Percentiles rank a stretch among this genome's conserved stretches.
These are phyloP conservation scores for Ictalurus furcatus DNA, from an alignment of 2,113 vertebrate species.

Conservation along the genomic window DNA sequence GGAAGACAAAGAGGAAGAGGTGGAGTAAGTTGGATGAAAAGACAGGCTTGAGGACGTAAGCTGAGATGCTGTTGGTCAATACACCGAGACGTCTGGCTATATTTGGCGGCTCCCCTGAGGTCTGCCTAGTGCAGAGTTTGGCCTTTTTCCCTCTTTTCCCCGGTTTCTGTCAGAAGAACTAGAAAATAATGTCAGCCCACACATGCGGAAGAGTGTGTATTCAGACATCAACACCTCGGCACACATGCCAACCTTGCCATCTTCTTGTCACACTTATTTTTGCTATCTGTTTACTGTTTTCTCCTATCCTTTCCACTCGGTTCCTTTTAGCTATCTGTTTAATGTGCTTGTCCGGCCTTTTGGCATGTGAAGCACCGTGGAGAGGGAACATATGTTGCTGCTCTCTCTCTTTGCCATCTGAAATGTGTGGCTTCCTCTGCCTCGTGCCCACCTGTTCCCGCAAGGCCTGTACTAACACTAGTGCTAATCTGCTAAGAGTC, in stretches of 20 bases:
- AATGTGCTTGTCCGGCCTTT: slow-evolving; percentile 56
- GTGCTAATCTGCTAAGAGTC: slow-evolving; percentile 40
- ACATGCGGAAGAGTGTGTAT: background rate
- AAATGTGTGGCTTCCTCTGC: slow-evolving; percentile 65
- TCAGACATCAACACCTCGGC: slow-evolving; percentile 24
- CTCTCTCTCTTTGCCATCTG: slow-evolving; percentile 52
- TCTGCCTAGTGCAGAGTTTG: slow-evolving; percentile 48
- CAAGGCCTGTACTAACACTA: slow-evolving; percentile 42
- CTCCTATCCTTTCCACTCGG: slow-evolving; percentile 22
- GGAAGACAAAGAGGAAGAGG: background rate
- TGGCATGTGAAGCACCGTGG: slow-evolving; percentile 60
- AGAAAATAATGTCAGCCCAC: slow-evolving; percentile 57
- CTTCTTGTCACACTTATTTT: slow-evolving; percentile 17
- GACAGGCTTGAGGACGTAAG: slow-evolving; percentile 50
- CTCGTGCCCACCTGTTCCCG: slow-evolving; percentile 61
- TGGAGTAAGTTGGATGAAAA: slow-evolving; percentile 29
- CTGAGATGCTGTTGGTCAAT: slow-evolving; percentile 59
- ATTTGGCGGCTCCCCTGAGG: slow-evolving; percentile 61
- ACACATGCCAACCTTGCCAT: slow-evolving; percentile 14
- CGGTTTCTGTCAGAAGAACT: slow-evolving; percentile 43
- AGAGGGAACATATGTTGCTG: slow-evolving; percentile 66
- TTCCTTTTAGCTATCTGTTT: slow-evolving; percentile 53
- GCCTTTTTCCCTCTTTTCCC: slow-evolving; percentile 50
- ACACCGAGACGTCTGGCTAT: slow-evolving; percentile 58
- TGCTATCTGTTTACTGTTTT: slow-evolving; percentile 19